These are phyloP conservation scores for Calidris pugnax DNA, from an alignment of 2,113 vertebrate species.

Conservation along the genomic window DNA sequence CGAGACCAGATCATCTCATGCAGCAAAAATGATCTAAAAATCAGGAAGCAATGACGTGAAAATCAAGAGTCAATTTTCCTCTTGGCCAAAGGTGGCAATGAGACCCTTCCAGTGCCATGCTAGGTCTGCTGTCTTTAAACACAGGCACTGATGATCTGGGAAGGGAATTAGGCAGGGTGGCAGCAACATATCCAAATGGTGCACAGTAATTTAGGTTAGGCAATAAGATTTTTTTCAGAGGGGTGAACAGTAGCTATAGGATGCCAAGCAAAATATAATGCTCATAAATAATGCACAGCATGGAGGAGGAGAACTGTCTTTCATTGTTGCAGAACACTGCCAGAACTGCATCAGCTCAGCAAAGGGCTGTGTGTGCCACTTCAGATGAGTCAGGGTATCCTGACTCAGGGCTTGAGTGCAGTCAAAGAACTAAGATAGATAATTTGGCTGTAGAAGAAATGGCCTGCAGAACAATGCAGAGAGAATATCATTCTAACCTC, in stretches of 20 bases:
- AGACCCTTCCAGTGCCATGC: not conserved
- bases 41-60: not conserved
- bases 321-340: not conserved
- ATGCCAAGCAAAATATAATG: not conserved
- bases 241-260: not conserved
- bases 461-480: not conserved
- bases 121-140: not conserved
- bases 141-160: not conserved
- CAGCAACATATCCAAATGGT: not conserved
- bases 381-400: not conserved
- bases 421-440: not conserved
- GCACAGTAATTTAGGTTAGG: not conserved
- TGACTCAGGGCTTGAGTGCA: not conserved
- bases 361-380: not conserved
- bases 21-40: not conserved
- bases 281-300: not conserved
- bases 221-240: not conserved
- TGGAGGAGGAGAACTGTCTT: not conserved
- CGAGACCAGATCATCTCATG: not conserved
- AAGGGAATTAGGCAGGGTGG: not conserved
- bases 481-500: not conserved
- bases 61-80: not conserved
- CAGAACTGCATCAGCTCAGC: not conserved
- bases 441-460: not conserved
- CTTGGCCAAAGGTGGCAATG: not conserved